Evolutionary conservation across 2,113 vertebrate genomes (phyloP).

Genomic region (Anseranas semipalmata): DNA sequence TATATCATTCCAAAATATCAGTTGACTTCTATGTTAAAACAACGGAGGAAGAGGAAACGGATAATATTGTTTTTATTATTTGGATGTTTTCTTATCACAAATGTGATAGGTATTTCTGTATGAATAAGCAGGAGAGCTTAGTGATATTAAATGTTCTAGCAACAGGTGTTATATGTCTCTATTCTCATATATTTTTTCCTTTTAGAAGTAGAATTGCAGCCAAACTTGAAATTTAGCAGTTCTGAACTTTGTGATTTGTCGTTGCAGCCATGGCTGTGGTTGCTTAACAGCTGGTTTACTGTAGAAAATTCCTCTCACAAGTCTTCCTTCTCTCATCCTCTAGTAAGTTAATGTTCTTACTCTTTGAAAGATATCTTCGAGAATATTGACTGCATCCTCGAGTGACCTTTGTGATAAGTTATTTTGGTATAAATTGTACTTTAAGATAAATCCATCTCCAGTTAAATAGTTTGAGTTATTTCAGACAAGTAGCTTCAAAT

Average conservation of each 20-base stretch:
- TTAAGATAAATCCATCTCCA: background rate
- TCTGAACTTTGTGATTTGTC: conserved; percentile 35
- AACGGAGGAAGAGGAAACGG: conserved; percentile 25
- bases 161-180: conserved; percentile 62
- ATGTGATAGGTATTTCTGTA: conserved; percentile 21
- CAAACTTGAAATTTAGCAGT: conserved; percentile 65
- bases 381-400: background rate
- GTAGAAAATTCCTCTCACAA: background rate
- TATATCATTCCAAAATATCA: background rate
- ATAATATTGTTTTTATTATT: conserved; percentile 23
- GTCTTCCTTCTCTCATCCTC: background rate
- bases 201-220: conserved; percentile 34
- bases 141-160: conserved; percentile 16
- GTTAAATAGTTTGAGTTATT: background rate
- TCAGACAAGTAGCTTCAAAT: background rate
- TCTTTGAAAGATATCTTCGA: background rate
- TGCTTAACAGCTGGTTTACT: conserved; percentile 46
- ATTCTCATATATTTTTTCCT: background rate
- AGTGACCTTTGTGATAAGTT: background rate
- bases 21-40: conserved; percentile 28
- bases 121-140: conserved; percentile 34
- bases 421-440: background rate
- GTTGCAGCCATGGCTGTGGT: background rate
- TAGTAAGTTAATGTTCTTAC: background rate
- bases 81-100: conserved; percentile 57